These are phyloP conservation scores for Holocentrus rufus DNA, from an alignment of 2,797 vertebrate genomes.

Conservation along the genomic window DNA sequence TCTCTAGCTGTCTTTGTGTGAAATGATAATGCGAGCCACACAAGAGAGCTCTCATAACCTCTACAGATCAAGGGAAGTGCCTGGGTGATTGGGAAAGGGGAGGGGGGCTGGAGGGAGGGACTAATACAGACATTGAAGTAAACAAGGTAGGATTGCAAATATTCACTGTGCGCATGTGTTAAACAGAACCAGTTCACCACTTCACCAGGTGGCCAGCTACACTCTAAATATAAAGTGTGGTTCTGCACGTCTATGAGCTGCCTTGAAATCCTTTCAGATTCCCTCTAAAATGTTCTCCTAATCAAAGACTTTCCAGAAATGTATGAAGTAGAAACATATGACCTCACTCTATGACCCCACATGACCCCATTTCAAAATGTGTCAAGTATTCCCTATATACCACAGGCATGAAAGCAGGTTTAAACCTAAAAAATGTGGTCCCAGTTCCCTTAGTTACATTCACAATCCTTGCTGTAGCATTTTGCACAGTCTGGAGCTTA, in stretches of 20 bases:
- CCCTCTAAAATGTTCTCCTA: background rate
- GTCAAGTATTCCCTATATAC: too few relatives aligned
- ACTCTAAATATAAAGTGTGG: conserved; percentile 11
- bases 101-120: conserved; percentile 29
- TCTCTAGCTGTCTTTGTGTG: conserved; percentile 74
- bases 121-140: conserved; percentile 49
- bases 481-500: too few relatives aligned
- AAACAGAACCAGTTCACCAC: conserved; percentile 47
- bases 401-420: too few relatives aligned
- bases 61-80: conserved; percentile 68
- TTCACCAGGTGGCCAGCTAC: background rate
- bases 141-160: conserved; percentile 59
- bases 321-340: too few relatives aligned
- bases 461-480: too few relatives aligned
- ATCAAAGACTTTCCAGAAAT: too few relatives aligned
- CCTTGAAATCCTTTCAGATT: background rate
- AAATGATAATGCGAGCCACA: conserved; percentile 72
- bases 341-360: too few relatives aligned
- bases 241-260: background rate
- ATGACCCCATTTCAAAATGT: too few relatives aligned
- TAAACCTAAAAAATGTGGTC: too few relatives aligned
- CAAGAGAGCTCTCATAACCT: conserved; percentile 68
- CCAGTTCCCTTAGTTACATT: too few relatives aligned
- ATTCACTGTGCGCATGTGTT: conserved; percentile 17
- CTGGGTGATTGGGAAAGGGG: conserved; percentile 53